phyloP scores from a whole-genome alignment of 2,888 invertebrate species.

The Biston betularia region DNA sequence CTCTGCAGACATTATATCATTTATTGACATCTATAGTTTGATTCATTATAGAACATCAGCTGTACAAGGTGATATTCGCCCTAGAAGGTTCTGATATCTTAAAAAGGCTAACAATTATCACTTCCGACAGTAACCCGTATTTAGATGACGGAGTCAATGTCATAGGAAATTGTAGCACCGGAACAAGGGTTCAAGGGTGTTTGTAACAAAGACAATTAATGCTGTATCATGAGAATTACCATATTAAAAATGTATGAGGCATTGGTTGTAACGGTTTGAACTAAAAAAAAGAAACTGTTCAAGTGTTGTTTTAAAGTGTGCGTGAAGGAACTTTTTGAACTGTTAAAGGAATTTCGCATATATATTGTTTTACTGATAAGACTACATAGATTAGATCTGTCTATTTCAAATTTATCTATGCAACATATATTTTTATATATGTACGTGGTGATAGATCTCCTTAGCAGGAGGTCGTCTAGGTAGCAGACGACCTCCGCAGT shows the following conservation, averaged over 20 bases:
- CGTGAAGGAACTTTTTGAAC: too few relatives aligned
- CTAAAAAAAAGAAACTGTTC: background rate
- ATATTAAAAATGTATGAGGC: background rate
- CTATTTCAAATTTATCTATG: too few relatives aligned
- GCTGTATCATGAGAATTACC: slow-evolving; percentile 7
- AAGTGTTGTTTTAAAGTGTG: background rate
- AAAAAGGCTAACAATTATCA: slow-evolving; percentile 36
- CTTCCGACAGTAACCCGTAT: slow-evolving; percentile 45
- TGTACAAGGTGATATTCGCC: slow-evolving; percentile 34
- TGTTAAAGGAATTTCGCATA: too few relatives aligned
- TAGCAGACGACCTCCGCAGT: too few relatives aligned
- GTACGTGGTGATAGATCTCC: too few relatives aligned
- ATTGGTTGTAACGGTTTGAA: background rate
- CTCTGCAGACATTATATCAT: slow-evolving; percentile 19
- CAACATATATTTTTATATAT: too few relatives aligned
- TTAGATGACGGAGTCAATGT: slow-evolving; percentile 41
- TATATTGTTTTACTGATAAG: too few relatives aligned
- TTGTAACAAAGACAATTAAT: background rate
- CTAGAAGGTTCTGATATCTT: slow-evolving; percentile 34
- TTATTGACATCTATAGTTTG: slow-evolving; percentile 1
- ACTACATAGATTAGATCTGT: too few relatives aligned
- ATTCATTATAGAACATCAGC: slow-evolving; percentile 28
- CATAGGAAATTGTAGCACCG: slow-evolving; percentile 30
- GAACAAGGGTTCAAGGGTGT: slow-evolving; percentile 28
- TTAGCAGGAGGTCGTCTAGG: too few relatives aligned